Conservation (phyloP, 2,113 vertebrate species). For the Synodontis membranacea region DNA sequence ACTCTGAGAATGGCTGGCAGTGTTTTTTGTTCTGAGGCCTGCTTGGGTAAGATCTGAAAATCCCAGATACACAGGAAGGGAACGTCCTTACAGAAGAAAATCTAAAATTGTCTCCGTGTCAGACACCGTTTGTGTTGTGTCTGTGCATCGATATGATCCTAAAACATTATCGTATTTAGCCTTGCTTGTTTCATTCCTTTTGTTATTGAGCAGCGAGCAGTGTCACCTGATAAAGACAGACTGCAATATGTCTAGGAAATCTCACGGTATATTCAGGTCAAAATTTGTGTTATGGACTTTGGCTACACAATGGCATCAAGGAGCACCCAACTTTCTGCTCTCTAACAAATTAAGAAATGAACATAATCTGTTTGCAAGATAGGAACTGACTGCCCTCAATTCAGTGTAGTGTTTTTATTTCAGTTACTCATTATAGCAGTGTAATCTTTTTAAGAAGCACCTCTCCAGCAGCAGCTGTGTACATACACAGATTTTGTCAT, state of each 20-base stretch:
- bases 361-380: neutral
- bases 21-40: slow-evolving; percentile 13
- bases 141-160: neutral
- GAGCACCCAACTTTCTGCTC: neutral
- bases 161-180: neutral
- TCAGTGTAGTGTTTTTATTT: neutral
- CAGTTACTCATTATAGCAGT: neutral
- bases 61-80: neutral
- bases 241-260: neutral
- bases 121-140: slow-evolving; percentile 12
- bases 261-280: slow-evolving; percentile 1
- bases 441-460: neutral
- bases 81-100: neutral
- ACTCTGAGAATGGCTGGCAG: slow-evolving; percentile 3
- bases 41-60: neutral
- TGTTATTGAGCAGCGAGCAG: neutral
- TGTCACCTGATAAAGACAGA: neutral
- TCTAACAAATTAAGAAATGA: slow-evolving; percentile 14
- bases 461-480: neutral
- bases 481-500: no score
- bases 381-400: neutral
- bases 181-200: slow-evolving; percentile 6
- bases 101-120: neutral
- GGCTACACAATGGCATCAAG: neutral
- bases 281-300: neutral